Evolutionary conservation across 2,797 vertebrate genomes (phyloP), one percentile per base, ranked within the genome.

Genomic region (Malurus leucopterus): DNA sequence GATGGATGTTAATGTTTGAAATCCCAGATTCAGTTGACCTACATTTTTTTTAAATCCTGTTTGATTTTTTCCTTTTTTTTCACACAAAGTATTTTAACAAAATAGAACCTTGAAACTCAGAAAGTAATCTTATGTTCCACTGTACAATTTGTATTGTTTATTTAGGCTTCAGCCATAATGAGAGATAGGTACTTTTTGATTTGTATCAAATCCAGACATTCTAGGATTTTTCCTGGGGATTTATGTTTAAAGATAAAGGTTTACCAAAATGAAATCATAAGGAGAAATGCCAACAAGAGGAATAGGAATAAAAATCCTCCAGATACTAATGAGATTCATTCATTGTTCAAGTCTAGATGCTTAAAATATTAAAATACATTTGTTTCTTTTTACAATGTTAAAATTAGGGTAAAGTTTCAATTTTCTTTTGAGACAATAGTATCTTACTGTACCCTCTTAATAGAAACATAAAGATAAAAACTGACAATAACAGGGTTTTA

Each of bases 281-380:
- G 24, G 8, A 84, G 44, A 72, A 86, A 88, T 70, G 17, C 57
- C 4, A 5, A 44, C 18, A 59, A 76, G 29, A 86, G 24, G 8
- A 90, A 89, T 23, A 73, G 18, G 21, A 44, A 77, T 36, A 79
- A 71, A 77, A 50, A 5, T 51, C 9, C 55, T 77, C 30, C 19
- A 38, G 49, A 65, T 72, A 62, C 76, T 72, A 75, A 75, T 65
- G 22, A 75, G 63, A 92, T 74, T 59, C 6, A 49, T 65, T 75
- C 17, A n/a, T 75, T 69, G 36, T 69, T 84, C 50, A 71, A 49
- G 9, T 32, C 41, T 38, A 75, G 54, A 63, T 51, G 26, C 15
- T 84, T 90, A 91, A 93, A 92, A 81, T 86, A 75, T 55, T 88
- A 44, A 78, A 86, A 88, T 27, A 24, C 4, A n/a, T 78, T 74